phyloP scores from a whole-genome alignment of 2,797 vertebrate genomes.

The Paramormyrops hopkinsi region DNA sequence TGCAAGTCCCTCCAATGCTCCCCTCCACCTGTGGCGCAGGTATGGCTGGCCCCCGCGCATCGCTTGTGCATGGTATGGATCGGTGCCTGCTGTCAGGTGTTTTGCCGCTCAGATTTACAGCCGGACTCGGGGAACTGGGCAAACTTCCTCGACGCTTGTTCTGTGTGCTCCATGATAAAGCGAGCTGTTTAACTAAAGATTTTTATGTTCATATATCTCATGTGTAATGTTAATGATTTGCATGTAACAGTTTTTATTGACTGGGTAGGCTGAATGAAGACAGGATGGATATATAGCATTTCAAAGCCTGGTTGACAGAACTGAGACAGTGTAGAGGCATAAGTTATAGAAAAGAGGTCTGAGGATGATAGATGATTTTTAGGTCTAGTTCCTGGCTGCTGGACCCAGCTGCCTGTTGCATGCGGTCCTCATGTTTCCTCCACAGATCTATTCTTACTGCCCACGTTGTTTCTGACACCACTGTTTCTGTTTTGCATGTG shows the following conservation, averaged over 20 bases:
- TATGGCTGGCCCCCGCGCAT: conserved; percentile 23
- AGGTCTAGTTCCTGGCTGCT: neutral
- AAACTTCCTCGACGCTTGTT: neutral
- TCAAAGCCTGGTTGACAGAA: neutral
- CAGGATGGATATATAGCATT: neutral
- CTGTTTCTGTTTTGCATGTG: neutral
- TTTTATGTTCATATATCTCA: neutral
- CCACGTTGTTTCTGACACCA: neutral
- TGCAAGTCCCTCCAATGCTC: conserved; percentile 70
- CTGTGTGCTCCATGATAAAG: neutral
- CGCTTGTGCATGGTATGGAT: neutral
- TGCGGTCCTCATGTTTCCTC: neutral
- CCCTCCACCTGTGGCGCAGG: conserved; percentile 61
- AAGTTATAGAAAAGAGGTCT: neutral
- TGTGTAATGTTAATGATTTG: neutral
- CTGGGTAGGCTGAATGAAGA: neutral
- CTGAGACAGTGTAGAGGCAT: neutral
- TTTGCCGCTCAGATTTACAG: neutral
- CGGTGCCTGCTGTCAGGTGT: neutral
- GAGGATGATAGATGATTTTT: neutral
- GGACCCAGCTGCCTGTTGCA: neutral
- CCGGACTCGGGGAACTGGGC: neutral
- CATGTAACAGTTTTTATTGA: neutral
- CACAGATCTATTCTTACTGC: neutral
- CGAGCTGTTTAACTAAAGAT: neutral